A percentile compares a stretch with the other conserved stretches of the same genome.
Evolutionary conservation across 2,888 invertebrate genomes (phyloP).

Genomic region (Campoplex capitator): DNA sequence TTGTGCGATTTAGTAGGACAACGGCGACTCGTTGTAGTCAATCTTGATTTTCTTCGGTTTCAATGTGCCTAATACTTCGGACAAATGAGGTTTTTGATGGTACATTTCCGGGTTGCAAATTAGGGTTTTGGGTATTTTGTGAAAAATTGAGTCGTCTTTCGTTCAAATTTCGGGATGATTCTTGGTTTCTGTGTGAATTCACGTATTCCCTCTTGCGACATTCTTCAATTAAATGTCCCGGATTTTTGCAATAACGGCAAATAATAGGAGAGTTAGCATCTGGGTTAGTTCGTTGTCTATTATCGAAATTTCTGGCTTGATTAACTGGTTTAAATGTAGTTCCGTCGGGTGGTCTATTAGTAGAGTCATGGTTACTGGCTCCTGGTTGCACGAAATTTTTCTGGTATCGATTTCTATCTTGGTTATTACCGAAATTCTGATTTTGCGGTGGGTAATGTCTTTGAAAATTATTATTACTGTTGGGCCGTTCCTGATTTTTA

Average conservation of each 20-base stretch:
- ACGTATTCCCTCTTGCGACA: constrained; percentile 45
- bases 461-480: background rate
- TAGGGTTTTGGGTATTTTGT: background rate
- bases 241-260: constrained; percentile 33
- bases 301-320: too few species aligned
- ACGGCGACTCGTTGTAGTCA: constrained; percentile 7
- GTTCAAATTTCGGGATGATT: background rate
- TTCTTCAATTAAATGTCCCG: constrained; percentile 26
- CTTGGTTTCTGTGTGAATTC: constrained; percentile 4
- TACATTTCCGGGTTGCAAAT: background rate
- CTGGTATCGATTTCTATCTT: background rate
- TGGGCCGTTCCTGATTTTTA: background rate
- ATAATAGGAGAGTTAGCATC: background rate
- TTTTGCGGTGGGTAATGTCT: background rate
- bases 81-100: background rate
- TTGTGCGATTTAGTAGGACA: constrained; percentile 29
- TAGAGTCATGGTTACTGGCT: too few species aligned
- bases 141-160: background rate
- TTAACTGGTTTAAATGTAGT: too few species aligned
- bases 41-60: background rate
- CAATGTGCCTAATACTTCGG: background rate
- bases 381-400: background rate
- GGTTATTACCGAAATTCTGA: too few species aligned
- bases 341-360: too few species aligned
- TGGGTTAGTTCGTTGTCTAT: too few species aligned